These are phyloP conservation scores for Lissonota sp. DNA, from an alignment of 2,888 invertebrate species.

Conservation along the genomic window DNA sequence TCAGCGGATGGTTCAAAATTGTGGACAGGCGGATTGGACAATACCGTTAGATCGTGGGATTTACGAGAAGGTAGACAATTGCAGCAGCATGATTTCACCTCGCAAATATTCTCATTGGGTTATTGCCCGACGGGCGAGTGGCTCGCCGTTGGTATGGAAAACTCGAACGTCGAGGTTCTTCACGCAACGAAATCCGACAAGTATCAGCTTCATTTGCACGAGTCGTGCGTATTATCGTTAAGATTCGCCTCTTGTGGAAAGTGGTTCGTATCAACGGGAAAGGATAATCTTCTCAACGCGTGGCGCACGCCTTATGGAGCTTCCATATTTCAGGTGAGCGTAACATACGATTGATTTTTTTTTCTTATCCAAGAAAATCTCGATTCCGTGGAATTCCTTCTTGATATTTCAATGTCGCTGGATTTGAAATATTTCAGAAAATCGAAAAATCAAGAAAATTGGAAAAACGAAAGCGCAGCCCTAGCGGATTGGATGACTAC, in stretches of 20 bases:
- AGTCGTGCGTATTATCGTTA: conserved; percentile 97
- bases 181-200: conserved; percentile 96
- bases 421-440: no score
- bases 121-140: conserved; percentile 99
- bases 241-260: conserved; percentile 98
- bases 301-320: conserved; percentile 99
- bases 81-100: conserved; percentile 97
- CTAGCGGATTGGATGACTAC: no score
- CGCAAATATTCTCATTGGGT: conserved; percentile 93
- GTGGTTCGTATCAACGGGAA: conserved; percentile 99
- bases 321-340: conserved; percentile 98
- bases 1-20: conserved; percentile 95
- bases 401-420: no score
- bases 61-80: conserved; percentile 95
- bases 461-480: no score
- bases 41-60: conserved; percentile 98
- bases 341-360: no score
- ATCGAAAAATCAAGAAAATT: no score
- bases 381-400: no score
- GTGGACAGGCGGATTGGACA: conserved; percentile 98
- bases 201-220: conserved; percentile 97
- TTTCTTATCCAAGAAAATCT: no score
- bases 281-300: conserved; percentile 98
- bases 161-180: conserved; percentile 97
- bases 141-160: conserved; percentile 99